phyloP scores from a whole-genome alignment of 2,888 invertebrate species.

The Leucoptera coffeella region DNA sequence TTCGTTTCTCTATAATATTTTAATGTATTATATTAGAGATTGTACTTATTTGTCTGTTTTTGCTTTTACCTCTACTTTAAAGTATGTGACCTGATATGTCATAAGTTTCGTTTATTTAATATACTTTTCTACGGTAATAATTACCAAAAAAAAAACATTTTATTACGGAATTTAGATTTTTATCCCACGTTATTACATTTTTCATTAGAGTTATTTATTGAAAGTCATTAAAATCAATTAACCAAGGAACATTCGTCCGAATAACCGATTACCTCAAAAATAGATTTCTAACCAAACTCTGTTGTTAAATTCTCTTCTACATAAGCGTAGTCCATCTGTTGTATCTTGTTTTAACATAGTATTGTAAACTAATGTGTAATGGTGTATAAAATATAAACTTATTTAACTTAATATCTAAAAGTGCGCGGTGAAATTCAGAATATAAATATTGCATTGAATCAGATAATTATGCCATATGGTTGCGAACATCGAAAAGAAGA shows the following conservation, averaged over 20 bases:
- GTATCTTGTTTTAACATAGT: no score
- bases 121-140: not conserved
- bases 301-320: not conserved
- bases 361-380: no score
- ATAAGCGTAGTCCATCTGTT: not conserved
- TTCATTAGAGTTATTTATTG: no score
- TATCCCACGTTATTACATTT: not conserved
- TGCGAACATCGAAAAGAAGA: no score
- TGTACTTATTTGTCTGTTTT: conserved; percentile 9
- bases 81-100: conserved; percentile 52
- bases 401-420: no score
- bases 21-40: conserved; percentile 8
- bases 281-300: no score
- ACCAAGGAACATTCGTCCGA: no score
- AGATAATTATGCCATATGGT: no score
- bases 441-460: no score
- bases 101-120: conserved; percentile 19
- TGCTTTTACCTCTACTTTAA: conserved; percentile 20
- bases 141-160: not conserved
- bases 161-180: not conserved
- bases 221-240: no score
- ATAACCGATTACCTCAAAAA: conserved; percentile 53
- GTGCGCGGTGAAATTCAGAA: no score
- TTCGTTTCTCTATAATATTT: conserved; percentile 8
- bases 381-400: no score